Evolutionary conservation across 2,113 vertebrate species (phyloP), one percentile per base, ranked within the genome.

Genomic region (Chitala chitala): DNA sequence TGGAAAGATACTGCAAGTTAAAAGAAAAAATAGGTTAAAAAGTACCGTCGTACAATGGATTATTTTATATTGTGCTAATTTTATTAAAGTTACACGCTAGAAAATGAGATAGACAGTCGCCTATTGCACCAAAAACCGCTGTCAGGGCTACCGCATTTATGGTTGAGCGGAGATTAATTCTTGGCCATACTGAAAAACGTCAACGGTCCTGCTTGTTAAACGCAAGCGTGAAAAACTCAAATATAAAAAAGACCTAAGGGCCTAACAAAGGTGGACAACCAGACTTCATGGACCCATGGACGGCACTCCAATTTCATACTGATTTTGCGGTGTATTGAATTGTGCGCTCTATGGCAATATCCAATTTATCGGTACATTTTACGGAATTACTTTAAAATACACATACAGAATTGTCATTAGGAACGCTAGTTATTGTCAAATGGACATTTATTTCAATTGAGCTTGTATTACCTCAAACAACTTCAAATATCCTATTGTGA

Each of bases 141-240:
- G 26, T 69, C 5, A 17, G 24, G 29, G 29, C 79, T 82, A 81
- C 82, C 76, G 33, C 74, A 69, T 64, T 40, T 75, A 76, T 74
- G 68, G 58, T 76, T 17, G 61, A 77, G 76, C 77, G 75, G 55
- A 75, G 71, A 78, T 76, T 80, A 63, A 38, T 8, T 51, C 77
- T 75, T 69, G 73, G 77, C 38, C 72, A 64, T 51, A 80, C 75
- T 78, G 72, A 83, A 86, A 83, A 82, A 77, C 42, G 1, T 80
- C 80, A 84, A n/a, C 78, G 84, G 79, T 87, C 74, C 54, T 76
- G 58, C 65, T 70, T 86, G 87, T 86, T 78, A 38, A 82, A 80
- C 58, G 72, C 77, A 75, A 83, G 88, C 89, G 88, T 91, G 89
- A 88, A 90, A 86, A 79, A 73, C 33, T 75, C 79, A 65, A 73